Evolutionary conservation across 2,888 invertebrate species (phyloP).

Genomic region (Hydroisotoma schaefferi): DNA sequence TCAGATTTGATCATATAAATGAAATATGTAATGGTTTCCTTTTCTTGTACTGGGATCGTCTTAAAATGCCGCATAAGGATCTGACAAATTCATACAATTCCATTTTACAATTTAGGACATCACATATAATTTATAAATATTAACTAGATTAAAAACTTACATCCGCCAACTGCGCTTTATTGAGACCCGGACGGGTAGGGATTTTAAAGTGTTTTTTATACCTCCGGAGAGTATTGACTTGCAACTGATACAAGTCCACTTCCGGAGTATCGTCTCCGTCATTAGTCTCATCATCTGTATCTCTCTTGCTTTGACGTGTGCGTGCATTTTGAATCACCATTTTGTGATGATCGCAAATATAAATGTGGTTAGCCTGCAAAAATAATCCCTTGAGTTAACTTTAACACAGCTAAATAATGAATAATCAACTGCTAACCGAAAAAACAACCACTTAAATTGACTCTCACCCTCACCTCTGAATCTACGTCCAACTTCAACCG

Average conservation of each 20-base stretch:
- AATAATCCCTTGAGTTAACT: not conserved
- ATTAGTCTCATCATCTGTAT: constrained; percentile 90
- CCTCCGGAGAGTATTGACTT: constrained; percentile 86
- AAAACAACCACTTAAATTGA: no score
- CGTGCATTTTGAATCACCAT: constrained; percentile 93
- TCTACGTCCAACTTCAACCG: constrained; percentile 85
- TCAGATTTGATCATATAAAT: constrained; percentile 95
- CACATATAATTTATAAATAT: constrained; percentile 3
- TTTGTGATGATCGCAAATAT: constrained; percentile 96
- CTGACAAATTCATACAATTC: constrained; percentile 60
- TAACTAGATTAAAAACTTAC: constrained; percentile 61
- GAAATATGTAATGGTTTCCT: constrained; percentile 89
- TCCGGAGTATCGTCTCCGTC: constrained; percentile 89
- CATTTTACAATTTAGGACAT: constrained; percentile 1
- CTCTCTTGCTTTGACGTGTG: constrained; percentile 80
- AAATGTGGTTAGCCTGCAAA: constrained; percentile 80
- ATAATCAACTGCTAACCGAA: not conserved
- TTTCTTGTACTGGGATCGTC: constrained; percentile 89
- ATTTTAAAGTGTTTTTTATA: constrained; percentile 94
- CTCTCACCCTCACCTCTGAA: constrained; percentile 61
- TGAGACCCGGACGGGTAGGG: constrained; percentile 82
- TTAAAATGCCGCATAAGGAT: constrained; percentile 92
- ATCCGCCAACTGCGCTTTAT: constrained; percentile 93
- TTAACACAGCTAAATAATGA: not conserved
- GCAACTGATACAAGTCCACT: constrained; percentile 87